Base-by-base conservation (phyloP, 2,888 invertebrate species). In the Netelia inedita region DNA sequence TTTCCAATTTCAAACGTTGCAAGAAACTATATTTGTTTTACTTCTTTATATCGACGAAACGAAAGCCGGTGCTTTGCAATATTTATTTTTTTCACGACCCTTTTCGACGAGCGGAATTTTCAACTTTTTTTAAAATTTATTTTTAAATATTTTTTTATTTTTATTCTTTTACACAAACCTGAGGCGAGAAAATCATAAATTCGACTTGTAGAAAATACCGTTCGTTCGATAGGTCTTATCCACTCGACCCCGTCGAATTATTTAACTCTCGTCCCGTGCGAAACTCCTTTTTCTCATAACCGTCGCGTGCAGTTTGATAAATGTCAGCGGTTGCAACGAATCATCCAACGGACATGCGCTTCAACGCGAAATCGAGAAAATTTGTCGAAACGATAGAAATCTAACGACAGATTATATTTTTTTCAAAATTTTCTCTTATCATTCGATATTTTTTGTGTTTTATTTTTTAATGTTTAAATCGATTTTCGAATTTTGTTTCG, bases 281-380 rank as follows among this genome's bases (percentile, higher is more conserved):
- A 78, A 79, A 75, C 57, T 23, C 65, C 35, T 35, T 6, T 35
- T 35, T 35, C 73, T 55, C n/a, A 55, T 41, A 57, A 43, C 41
- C 35, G 35, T 86, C 74, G 85, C 87, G 87, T 87, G 87, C 46
- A 50, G 43, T 81, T 87, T 86, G 87, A 85, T 78, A 78, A 86
- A 79, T 82, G 87, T 79, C 85, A 85, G 75, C 14, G n/a, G 35
- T 59, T 69, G 65, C 53, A 61, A 57, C 43, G 53, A 71, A 71
- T 19, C 53, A 9, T 59, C 14, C 16, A 46, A 50, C 28, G 55
- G 43, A 8, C 23, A 75, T 11, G 69, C 41, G 35, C 46, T 53
- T 14, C 41, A n/a, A 6, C 55, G 14, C 43, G 21, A 65, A 19
- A 21, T 65, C 50, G 2, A 14, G 2, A 5, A 53, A 50, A 35